Percentiles rank a stretch among this genome's conserved stretches.
These are phyloP conservation scores for Sebastes kiyomatsui DNA, from an alignment of 2,797 vertebrate species.

Conservation along the genomic window DNA sequence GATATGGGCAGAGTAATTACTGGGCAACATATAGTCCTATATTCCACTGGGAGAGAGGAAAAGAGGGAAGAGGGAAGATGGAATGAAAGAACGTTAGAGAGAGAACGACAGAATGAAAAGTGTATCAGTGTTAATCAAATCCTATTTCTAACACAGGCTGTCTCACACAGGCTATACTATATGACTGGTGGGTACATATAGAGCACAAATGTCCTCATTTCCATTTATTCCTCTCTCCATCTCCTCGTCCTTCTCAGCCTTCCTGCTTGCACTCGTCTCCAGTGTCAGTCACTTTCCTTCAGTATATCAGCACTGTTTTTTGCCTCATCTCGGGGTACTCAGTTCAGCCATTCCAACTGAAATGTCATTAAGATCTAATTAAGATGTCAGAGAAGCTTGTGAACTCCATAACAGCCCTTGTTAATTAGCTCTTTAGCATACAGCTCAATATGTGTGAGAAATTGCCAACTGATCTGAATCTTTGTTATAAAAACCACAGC, in stretches of 20 bases:
- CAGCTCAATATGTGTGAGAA: slow-evolving; percentile 69
- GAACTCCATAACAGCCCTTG: slow-evolving; percentile 74
- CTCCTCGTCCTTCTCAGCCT: slow-evolving; percentile 1
- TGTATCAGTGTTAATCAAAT: slow-evolving; percentile 45
- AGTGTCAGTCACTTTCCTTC: slow-evolving; percentile 7
- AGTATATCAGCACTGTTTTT: slow-evolving; percentile 36
- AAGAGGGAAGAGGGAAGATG: not conserved
- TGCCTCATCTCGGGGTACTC: slow-evolving; percentile 49
- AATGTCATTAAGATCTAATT: slow-evolving; percentile 88
- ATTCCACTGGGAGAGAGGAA: slow-evolving; percentile 34
- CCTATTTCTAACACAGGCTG: slow-evolving; percentile 6
- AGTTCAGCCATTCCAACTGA: slow-evolving; percentile 66
- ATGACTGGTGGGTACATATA: not conserved
- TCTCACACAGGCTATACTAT: slow-evolving; percentile 5
- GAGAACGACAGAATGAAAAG: slow-evolving; percentile 7
- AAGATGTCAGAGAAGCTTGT: slow-evolving; percentile 81
- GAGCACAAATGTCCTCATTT: slow-evolving; percentile 16
- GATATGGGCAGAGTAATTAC: slow-evolving; percentile 67
- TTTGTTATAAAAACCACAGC: slow-evolving; percentile 29
- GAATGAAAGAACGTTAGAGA: slow-evolving; percentile 1
- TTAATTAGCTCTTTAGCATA: slow-evolving; percentile 80
- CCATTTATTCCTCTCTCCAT: slow-evolving; percentile 20
- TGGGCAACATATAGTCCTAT: slow-evolving; percentile 33
- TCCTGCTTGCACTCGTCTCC: slow-evolving; percentile 2
- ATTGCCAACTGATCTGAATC: slow-evolving; percentile 56